Evolutionary conservation across 2,113 vertebrate species (phyloP), one percentile per base, ranked within the genome.

Genomic region (Genyomyrus donnyi): DNA sequence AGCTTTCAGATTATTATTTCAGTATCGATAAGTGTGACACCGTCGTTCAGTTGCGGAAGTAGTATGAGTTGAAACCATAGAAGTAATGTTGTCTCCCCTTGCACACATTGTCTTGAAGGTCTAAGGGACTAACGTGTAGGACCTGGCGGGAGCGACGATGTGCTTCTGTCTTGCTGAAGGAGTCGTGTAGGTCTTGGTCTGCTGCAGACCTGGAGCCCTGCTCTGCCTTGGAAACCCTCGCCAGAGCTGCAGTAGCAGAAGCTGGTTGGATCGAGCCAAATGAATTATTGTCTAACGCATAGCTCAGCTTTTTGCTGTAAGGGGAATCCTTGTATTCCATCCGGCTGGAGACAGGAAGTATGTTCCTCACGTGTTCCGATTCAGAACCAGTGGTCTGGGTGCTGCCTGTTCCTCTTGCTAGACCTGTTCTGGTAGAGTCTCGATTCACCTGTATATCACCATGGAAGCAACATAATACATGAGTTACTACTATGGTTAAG

Each of bases 61-160:
- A 95, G 94, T 95, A 94, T 70, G 91, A 93, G 93, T 96, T 94
- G 45, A 97, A 93, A 45, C 96, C 95, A 88, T 91, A 96, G 93
- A 97, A 97, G 35, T 92, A 90, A 24, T 97, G 95, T 91, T 92
- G 97, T 91, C 89, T 96, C 42, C 95, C 96, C 1, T 90, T 91
- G 89, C 85, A 77, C 5, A 91, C 83, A 11, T 96, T 97, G 85
- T 96, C 94, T 86, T 93, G 95, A 91, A 97, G 95, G 92, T 97
- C 93, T 84, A 96, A 95, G 27, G 88, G 89, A n/a, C 94, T 92
- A 74, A 77, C 88, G 31, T 91, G 89, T 91, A 94, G 0, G 0
- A 94, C 94, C 90, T 92, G 92, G 86, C 91, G 94, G 89, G 97
- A 95, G 13, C 0, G 31, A 19, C 74, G 95, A 52, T 95, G 95